Percentiles rank a stretch among this genome's conserved stretches.
These are phyloP conservation scores for Teleiodes luculella DNA, from an alignment of 2,888 invertebrate species.

Conservation along the genomic window DNA sequence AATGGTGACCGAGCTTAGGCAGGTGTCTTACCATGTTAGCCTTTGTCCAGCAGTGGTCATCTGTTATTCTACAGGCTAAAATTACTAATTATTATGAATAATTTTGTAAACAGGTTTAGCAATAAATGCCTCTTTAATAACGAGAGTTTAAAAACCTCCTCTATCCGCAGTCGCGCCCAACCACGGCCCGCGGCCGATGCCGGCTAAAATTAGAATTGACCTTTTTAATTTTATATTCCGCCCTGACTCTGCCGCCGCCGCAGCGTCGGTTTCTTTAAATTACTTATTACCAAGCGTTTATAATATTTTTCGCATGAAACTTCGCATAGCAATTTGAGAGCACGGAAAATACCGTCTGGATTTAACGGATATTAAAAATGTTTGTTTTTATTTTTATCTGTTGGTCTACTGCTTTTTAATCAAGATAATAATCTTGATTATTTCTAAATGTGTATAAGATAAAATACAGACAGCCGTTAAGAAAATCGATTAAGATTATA, in stretches of 20 bases:
- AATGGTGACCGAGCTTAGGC: too few relatives aligned
- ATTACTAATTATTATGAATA: too few relatives aligned
- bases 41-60: too few relatives aligned
- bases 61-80: too few relatives aligned
- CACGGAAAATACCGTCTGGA: not conserved
- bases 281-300: not conserved
- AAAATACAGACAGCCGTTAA: too few relatives aligned
- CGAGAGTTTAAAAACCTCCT: not conserved
- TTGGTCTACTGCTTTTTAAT: too few relatives aligned
- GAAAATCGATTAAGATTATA: too few relatives aligned
- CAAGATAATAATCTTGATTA: too few relatives aligned
- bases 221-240: constrained; percentile 6
- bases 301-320: not conserved
- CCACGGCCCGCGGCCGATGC: not conserved
- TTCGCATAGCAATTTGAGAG: not conserved
- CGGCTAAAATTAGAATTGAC: constrained; percentile 3
- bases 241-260: not conserved
- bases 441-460: too few relatives aligned
- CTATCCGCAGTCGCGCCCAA: not conserved
- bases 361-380: not conserved
- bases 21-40: too few relatives aligned
- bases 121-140: too few relatives aligned
- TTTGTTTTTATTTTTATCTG: not conserved
- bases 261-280: not conserved
- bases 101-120: too few relatives aligned